Conservation (phyloP, 2,113 vertebrate species). For the Falcunculus frontatus region DNA sequence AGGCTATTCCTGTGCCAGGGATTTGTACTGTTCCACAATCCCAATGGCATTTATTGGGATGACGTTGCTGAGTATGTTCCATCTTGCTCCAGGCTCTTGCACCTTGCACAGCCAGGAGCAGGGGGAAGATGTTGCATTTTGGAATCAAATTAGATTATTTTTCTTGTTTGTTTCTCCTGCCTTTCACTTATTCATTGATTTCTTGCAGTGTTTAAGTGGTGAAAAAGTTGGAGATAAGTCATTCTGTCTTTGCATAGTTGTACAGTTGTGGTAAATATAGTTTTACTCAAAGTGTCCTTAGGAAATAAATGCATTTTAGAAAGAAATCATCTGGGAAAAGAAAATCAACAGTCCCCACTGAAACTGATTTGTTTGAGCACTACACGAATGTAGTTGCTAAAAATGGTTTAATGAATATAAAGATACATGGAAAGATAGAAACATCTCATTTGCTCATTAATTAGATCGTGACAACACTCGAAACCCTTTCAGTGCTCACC, state of each 20-base stretch:
- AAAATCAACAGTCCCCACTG: not conserved
- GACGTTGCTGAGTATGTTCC: not conserved
- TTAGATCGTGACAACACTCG: not conserved
- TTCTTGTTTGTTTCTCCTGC: not conserved
- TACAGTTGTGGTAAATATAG: not conserved
- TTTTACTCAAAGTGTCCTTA: not conserved
- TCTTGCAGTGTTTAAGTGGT: not conserved
- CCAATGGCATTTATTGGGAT: rapidly evolving
- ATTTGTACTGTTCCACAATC: not conserved
- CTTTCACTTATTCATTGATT: not conserved
- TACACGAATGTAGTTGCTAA: not conserved
- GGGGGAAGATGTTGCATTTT: not conserved
- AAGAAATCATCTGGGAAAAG: not conserved
- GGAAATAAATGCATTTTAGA: not conserved
- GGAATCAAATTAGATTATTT: not conserved
- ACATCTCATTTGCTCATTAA: not conserved
- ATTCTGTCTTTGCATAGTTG: not conserved
- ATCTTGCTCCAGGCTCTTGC: not conserved
- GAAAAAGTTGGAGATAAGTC: not conserved
- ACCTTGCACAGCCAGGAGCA: not conserved
- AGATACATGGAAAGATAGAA: not conserved
- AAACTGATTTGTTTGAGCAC: not conserved
- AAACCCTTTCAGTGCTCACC: not conserved
- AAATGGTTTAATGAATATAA: not conserved
- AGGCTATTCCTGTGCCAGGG: not conserved